Percentiles rank a stretch among this genome's conserved stretches.
Conservation (phyloP, 1,140 invertebrate species). For the Scaptomyza graminum region DNA sequence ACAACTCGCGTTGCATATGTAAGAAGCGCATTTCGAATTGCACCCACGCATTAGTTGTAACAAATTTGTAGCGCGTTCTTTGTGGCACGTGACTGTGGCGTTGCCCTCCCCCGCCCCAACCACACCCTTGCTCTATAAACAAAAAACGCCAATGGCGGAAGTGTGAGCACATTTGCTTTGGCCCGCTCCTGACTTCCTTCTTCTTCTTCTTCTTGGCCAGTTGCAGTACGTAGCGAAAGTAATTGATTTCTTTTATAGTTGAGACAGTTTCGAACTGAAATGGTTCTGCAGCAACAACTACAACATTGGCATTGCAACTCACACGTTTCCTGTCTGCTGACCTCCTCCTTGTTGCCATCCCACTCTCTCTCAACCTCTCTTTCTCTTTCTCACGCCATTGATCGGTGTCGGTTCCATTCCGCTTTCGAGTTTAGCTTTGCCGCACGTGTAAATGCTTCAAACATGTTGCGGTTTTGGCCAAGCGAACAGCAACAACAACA, state of each 20-base stretch:
- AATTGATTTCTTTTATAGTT: constrained; percentile 82
- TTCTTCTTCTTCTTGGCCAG: constrained; percentile 1
- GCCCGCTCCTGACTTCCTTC: background rate
- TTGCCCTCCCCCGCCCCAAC: constrained; percentile 1
- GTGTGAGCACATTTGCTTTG: constrained; percentile 68
- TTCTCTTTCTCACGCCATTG: constrained; percentile 11
- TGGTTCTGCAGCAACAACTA: constrained; percentile 61
- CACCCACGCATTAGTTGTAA: constrained; percentile 82
- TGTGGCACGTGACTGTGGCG: constrained; percentile 67
- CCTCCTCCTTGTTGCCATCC: constrained; percentile 17
- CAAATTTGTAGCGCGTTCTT: constrained; percentile 79
- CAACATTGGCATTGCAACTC: constrained; percentile 5
- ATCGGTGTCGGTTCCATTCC: constrained; percentile 56
- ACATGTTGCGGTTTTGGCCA: constrained; percentile 78
- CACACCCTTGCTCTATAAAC: constrained; percentile 2
- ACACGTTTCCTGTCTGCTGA: constrained; percentile 55
- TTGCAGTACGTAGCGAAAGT: constrained; percentile 63
- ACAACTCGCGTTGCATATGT: constrained; percentile 40
- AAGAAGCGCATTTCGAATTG: constrained; percentile 73
- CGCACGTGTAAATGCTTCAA: constrained; percentile 79
- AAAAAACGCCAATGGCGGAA: constrained; percentile 61
- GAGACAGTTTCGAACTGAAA: constrained; percentile 79
- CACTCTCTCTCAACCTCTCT: background rate
- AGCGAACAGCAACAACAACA: background rate
- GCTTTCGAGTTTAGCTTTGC: constrained; percentile 66